phyloP scores from a whole-genome alignment of 2,113 vertebrate genomes.

The Geococcyx californianus region DNA sequence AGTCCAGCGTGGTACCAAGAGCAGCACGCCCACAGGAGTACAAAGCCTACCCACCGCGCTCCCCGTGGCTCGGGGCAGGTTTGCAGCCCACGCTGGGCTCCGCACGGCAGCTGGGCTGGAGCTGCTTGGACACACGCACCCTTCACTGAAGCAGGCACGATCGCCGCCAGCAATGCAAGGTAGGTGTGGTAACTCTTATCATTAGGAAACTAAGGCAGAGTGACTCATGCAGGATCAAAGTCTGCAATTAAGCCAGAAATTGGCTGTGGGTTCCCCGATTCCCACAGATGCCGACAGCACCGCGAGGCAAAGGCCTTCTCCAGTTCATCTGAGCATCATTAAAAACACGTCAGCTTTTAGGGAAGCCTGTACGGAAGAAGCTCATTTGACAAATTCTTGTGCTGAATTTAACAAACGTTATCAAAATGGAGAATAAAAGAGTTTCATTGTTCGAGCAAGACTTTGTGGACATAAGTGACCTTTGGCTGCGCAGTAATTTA shows the following conservation, averaged over 20 bases:
- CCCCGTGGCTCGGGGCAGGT: not conserved
- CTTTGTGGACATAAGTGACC: not conserved
- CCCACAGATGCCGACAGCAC: not conserved
- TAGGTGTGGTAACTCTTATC: not conserved
- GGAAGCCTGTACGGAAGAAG: not conserved
- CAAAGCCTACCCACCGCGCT: not conserved
- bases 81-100: not conserved
- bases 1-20: not conserved
- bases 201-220: not conserved
- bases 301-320: not conserved
- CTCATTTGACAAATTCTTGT: not conserved
- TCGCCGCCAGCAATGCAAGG: not conserved
- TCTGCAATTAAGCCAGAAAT: not conserved
- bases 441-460: not conserved
- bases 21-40: not conserved
- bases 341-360: not conserved
- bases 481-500: slow-evolving; percentile 12
- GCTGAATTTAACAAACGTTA: not conserved
- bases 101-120: not conserved
- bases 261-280: not conserved
- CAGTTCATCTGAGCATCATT: not conserved
- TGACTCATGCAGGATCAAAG: slow-evolving; percentile 8
- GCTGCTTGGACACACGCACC: not conserved
- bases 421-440: not conserved
- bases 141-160: not conserved